Evolutionary conservation across 2,797 vertebrate genomes (phyloP), one percentile per base, ranked within the genome.

Genomic region (Sebastes jordani): DNA sequence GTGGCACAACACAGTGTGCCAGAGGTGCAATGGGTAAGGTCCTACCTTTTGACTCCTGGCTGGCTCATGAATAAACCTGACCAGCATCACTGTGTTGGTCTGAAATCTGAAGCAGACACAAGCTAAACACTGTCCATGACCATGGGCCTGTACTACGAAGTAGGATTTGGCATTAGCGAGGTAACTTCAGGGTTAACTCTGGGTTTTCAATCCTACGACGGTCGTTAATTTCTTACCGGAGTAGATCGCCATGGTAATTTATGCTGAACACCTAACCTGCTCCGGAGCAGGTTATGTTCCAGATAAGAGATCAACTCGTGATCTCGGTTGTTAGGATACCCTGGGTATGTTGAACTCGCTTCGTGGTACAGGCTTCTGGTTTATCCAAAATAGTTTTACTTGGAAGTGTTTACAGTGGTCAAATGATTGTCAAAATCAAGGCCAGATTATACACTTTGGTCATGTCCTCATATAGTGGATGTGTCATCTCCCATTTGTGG

Each of bases 1-100:
- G 13, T 23, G 10, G 59, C 2, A 18, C 61, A 7, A 25, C 16
- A 36, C n/a, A 74, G 27, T 16, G 82, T 74, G 78, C 76, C 78
- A 81, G 79, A 86, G 77, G 72, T 67, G 65, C 83, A 87, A 84
- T 74, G 75, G 68, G 82, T 88, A 88, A 86, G 83, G 81, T 84
- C 81, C 70, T 76, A 79, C 71, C 64, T 84, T 84, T 88, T 81
- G 69, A 83, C 78, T 85, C 82, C 78, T 82, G 64, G 74, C 86
- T 88, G 75, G 74, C 86, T 89, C 46, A 54, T 59, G 5, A 25
- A 3, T 30, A 3, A 6, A 6, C 2, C 46, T 36, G 7, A 11
- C 30, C 11, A 27, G 7, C 34, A 70, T 64, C 29, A 27, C 9
- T 66, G 2, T 30, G 9, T 42, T 55, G 25, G 4, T 29, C 32